Conservation (phyloP, 2,113 vertebrate species). For the Oxyruncus cristatus region DNA sequence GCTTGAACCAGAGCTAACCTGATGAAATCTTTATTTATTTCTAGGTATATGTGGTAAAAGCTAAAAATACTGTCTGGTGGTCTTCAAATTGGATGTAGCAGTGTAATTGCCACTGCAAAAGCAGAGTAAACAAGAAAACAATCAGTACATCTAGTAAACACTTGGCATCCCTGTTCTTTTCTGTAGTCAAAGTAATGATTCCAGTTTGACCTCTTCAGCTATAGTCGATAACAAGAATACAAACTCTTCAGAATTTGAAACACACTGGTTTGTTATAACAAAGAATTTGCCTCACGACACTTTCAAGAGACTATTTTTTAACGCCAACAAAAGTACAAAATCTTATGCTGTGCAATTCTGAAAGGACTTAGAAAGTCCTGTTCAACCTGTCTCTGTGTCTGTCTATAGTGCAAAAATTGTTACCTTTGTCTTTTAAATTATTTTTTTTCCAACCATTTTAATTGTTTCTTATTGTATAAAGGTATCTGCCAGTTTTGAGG, state of each 20-base stretch:
- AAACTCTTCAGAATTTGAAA: background rate
- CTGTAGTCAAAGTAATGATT: background rate
- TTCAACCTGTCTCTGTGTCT: background rate
- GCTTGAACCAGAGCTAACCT: background rate
- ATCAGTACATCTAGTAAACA: background rate
- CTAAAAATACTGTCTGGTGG: background rate
- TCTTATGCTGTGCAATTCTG: background rate
- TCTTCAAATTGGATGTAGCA: background rate
- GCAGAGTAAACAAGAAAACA: background rate
- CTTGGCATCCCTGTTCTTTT: accelerated
- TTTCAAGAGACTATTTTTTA: background rate
- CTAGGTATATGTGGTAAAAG: background rate
- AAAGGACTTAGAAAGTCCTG: background rate
- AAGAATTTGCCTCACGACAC: background rate
- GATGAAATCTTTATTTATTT: background rate
- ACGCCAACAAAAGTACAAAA: background rate
- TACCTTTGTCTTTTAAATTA: background rate
- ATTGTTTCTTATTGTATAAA: background rate
- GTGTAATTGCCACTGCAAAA: background rate
- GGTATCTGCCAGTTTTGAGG: background rate
- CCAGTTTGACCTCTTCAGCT: background rate
- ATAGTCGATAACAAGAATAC: background rate
- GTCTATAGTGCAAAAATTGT: background rate
- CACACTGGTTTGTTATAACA: background rate
- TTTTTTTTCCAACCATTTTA: background rate